Base-by-base conservation (phyloP, 2,113 vertebrate genomes). In the Boleophthalmus pectinirostris region DNA sequence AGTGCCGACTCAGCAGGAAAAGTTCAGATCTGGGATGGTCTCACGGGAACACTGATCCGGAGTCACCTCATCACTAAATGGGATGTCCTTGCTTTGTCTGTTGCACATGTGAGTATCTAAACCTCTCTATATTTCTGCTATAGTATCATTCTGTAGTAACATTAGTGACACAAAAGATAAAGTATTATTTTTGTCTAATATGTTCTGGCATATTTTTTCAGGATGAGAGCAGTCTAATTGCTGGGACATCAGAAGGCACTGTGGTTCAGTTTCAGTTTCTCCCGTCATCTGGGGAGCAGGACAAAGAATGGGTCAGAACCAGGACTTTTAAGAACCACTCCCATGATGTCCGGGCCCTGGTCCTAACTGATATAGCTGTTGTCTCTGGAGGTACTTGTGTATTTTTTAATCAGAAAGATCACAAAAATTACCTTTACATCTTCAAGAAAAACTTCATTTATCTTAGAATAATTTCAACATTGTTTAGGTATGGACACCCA, bases 1-100 rank as follows among this genome's bases (percentile, higher is more conserved):
- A 98, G 96, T 3, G 93, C 93, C 0, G 97, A 98, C 72, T 99
- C 97, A 0, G 92, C 94, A 0, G 97, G 98, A 23, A 96, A 96
- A 82, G 94, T 99, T 68, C 97, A 97, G 90, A 88, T 99, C 74
- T 99, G 98, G 97, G 95, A 98, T 35, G 93, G 95, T 14, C 18
- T 89, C 33, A 95, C 86, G 0, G 97, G 96, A 15, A 96, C 96
- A 0, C 92, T 98, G 49, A 71, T 93, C 66, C 93, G 90, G 77
- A 94, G 90, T n/a, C 94, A 96, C 66, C 80, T 92, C 0, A 57
- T 98, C 33, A 93, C 96, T 77, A 94, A 91, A 75, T 95, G 95
- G 12, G 95, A 98, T 0, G 93, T 91, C 1, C 92, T 96, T 67
- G 92, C 93, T 0, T 90, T 99, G 68, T 91, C 96, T 0, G 93